Base-by-base conservation (phyloP, 2,113 vertebrate species). In the Antechinus flavipes region DNA sequence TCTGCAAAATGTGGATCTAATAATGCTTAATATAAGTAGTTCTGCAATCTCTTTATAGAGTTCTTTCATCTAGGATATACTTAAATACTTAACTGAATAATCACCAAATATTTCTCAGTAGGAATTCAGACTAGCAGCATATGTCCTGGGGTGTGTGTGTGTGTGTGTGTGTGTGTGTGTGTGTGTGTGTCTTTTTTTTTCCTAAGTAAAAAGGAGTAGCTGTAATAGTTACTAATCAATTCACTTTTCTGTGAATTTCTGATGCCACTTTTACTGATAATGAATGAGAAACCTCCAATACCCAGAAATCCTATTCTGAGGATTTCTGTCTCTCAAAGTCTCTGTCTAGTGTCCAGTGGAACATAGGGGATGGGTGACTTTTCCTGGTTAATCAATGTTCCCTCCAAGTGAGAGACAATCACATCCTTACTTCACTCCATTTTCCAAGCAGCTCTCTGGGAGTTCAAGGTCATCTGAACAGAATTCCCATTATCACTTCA, bases 381-480 rank as follows among this genome's bases (percentile, higher is more conserved):
- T 92, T 27, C 55, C 16, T 14, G 24, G 47, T 53, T 49, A 50
- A 30, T 89, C 27, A 47, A 16, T 12, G 22, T 25, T 50, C n/a
- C 84, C 8, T 35, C 27, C 24, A 50, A 54, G 24, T 22, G 53
- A 56, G 93, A 96, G 46, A 1, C 42, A 46, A 25, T 76, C 12
- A 50, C 2, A 7, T 84, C 68, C n/a, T 54, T 35, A 8, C 52
- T 84, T 94, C 58, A 93, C 19, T 90, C 91, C 76, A 76, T 52
- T 95, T 76, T 76, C 50, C 16, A 47, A 94, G 89, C 53, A 9
- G 10, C 22, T 89, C n/a, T 92, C 27, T 76, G 58, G 49, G 93
- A 93, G 89, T 94, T 94, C 22, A 92, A 90, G 89, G 54, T 95
- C 91, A 94, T 56, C 30, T 10, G 50, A 94, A 91, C 47, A 93